Base-by-base conservation (phyloP, 2,888 invertebrate genomes). In the Parnassius smintheus region DNA sequence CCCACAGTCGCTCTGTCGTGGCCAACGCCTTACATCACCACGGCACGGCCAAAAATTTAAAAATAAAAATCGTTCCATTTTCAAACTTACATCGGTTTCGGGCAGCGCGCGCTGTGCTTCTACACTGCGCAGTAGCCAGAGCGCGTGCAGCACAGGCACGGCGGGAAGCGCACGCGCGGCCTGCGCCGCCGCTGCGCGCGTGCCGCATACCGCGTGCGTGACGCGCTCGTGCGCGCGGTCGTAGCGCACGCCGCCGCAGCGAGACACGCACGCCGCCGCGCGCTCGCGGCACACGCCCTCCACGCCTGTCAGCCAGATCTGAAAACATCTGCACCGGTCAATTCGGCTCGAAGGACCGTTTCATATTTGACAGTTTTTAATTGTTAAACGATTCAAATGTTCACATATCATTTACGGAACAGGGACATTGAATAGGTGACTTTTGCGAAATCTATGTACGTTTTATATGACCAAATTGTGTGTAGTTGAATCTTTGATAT, bases 181-280 rank as follows among this genome's bases (percentile, higher is more conserved):
- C 12, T 67, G 62, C 60, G 68, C 65, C 0, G 74, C 73, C 2
- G 71, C 58, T 0, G 74, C 68, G 0, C 86, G 83, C 9, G 88
- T 79, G 9, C 92, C 80, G 66, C 95, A 94, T 46, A 98, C 93
- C 2, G 96, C 94, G 85, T 98, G 98, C 1, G 97, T 96, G 2
- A 89, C 85, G 65, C 95, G 93, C 66, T 95, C 95, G 71, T 94
- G 94, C 50, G 97, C 92, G 59, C 94, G 93, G 77, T 96, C 95
- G 75, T 96, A 84, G 60, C 97, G 93, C 18, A 96, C 96, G 41
- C 96, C 98, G n/a, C 97, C 97, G 59, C 96, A 95, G 8, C 94
- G 93, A 1, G 87, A 85, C 10, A 88, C 78, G 64, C 81, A 75
- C 0, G 85, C 84, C 1, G 79, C 70, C 1, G 86, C 85, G 2